Evolutionary conservation across 2,888 invertebrate genomes (phyloP).

Genomic region (Xanthorhoe designata): DNA sequence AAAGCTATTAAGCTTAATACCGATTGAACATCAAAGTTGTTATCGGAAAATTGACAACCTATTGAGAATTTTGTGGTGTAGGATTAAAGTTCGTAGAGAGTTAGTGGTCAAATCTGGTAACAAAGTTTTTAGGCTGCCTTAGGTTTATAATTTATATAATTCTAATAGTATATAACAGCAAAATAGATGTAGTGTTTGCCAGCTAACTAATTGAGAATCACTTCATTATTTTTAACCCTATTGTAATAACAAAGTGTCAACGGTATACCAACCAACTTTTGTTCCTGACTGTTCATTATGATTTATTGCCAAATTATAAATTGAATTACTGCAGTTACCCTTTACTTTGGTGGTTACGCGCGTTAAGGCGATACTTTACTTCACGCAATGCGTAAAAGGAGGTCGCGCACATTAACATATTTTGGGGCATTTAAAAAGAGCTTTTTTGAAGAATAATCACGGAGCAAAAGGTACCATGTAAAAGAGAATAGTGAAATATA

Average conservation of each 20-base stretch:
- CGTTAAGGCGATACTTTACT: not conserved
- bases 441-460: not conserved
- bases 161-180: no score
- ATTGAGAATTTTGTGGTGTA: not conserved
- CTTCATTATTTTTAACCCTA: no score
- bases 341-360: not conserved
- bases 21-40: not conserved
- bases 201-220: no score
- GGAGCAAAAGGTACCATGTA: not conserved
- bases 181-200: no score
- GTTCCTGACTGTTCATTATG: not conserved
- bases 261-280: not conserved
- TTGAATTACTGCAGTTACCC: not conserved
- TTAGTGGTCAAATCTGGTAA: not conserved
- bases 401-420: not conserved
- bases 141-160: no score
- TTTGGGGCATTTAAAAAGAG: not conserved
- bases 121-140: no score
- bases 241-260: not conserved
- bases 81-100: not conserved
- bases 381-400: conserved; percentile 1
- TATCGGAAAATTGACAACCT: not conserved
- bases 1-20: not conserved
- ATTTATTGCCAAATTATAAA: not conserved
- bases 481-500: not conserved